These are phyloP conservation scores for Ophioderma brevispina DNA, from an alignment of 35 echinoderm and acorn worm species.

Conservation along the genomic window DNA sequence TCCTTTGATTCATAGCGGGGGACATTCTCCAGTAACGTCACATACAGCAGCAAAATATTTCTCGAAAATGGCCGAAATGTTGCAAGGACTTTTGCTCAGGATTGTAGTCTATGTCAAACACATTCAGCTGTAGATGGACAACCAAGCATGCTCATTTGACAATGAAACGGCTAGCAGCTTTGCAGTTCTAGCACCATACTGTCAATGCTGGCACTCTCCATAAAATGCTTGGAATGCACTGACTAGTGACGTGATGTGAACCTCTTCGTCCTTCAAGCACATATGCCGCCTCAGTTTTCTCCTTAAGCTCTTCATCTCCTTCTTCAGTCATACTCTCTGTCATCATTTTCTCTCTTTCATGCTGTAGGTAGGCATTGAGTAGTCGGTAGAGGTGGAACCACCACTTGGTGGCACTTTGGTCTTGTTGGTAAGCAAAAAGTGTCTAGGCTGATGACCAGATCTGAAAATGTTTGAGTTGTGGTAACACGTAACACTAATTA, in stretches of 20 bases:
- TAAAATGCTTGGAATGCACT: slow-evolving; percentile 73
- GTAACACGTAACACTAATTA: too few relatives aligned
- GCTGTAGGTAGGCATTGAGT: slow-evolving; percentile 47
- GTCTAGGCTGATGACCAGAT: slow-evolving; percentile 85
- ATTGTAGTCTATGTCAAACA: too few relatives aligned
- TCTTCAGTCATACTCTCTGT: neutral
- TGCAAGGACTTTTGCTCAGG: too few relatives aligned
- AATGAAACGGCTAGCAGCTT: slow-evolving; percentile 85
- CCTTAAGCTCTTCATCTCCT: neutral
- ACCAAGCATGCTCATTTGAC: slow-evolving; percentile 32
- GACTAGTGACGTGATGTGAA: slow-evolving; percentile 14
- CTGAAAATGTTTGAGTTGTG: slow-evolving; percentile 30
- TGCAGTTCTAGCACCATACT: slow-evolving; percentile 63
- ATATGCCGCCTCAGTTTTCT: neutral
- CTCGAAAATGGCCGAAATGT: too few relatives aligned
- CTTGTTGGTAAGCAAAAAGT: slow-evolving; percentile 67
- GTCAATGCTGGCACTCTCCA: slow-evolving; percentile 89
- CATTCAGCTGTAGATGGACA: neutral
- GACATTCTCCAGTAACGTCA: too few relatives aligned
- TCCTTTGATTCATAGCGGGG: too few relatives aligned
- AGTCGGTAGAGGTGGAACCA: slow-evolving; percentile 95
- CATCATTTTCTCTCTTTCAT: neutral
- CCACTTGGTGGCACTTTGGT: slow-evolving; percentile 61
- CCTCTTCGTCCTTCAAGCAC: slow-evolving; percentile 36
- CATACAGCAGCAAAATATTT: too few relatives aligned